phyloP scores from a whole-genome alignment of 2,113 vertebrate genomes.

The Galemys pyrenaicus region DNA sequence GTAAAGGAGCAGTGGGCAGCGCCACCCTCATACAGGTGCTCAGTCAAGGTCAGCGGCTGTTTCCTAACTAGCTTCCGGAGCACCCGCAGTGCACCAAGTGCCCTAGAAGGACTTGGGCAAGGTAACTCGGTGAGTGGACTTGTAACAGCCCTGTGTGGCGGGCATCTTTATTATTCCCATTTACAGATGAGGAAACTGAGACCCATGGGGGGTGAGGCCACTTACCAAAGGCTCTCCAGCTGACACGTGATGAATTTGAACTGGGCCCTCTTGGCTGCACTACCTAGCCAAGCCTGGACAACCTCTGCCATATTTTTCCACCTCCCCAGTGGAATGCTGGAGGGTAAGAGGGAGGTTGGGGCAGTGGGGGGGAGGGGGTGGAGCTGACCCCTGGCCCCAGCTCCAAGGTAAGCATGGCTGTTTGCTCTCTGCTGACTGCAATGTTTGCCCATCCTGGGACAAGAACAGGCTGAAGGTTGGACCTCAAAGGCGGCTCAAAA shows the following conservation, averaged over 20 bases:
- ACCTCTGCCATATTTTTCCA: not conserved
- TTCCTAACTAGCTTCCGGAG: not conserved
- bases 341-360: not conserved
- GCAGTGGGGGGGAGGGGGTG: not conserved
- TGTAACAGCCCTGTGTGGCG: not conserved
- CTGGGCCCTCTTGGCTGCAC: rapidly evolving
- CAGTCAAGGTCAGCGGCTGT: not conserved
- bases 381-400: slow-evolving; percentile 39
- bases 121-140: not conserved
- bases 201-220: not conserved
- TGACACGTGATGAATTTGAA: not conserved
- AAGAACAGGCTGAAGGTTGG: slow-evolving; percentile 59
- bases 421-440: slow-evolving; percentile 54
- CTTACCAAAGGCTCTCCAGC: not conserved
- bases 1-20: not conserved
- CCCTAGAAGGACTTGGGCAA: rapidly evolving
- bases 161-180: not conserved
- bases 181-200: not conserved
- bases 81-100: not conserved
- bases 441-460: slow-evolving; percentile 62
- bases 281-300: not conserved
- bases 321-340: not conserved
- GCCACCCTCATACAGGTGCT: rapidly evolving
- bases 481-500: not conserved
- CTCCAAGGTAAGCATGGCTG: slow-evolving; percentile 19